Evolutionary conservation across 2,888 invertebrate species (phyloP), one percentile per base, ranked within the genome.

Genomic region (Agonopterix alstromeriana): DNA sequence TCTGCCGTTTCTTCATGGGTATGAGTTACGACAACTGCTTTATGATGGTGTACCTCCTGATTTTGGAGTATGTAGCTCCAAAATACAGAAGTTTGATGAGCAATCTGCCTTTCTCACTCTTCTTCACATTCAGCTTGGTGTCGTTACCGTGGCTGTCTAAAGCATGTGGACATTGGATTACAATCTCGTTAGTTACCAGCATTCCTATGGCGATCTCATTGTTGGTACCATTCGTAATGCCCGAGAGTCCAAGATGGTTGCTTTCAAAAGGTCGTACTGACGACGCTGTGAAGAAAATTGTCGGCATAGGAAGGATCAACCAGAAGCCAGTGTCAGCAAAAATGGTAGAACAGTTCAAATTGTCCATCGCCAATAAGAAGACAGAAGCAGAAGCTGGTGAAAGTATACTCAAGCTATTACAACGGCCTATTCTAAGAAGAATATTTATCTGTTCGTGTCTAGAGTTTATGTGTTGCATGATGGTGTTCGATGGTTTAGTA

Each of bases 201-300:
- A 50, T 76, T 11, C 82, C 82, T 1, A 61, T 83, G 65, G 67
- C 57, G 0, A 48, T 78, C 7, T 55, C 73, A 3, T 8, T 83
- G 36, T 36, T 82, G 2, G 63, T 78, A 8, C 78, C 75, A 8
- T 63, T 77, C 10, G 45, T 81, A 12, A 60, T 82, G 35, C 81
- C 82, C 1, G 84, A 85, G 55, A 85, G 84, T 51, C 77, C 84
- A 9, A 67, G 77, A 45, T 85, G 83, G 83, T 53, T 82, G 8
- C 50, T 83, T 2, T 72, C 76, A 9, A 78, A 73, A 50, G 80
- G 77, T 5, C 65, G 74, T 10, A 53, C 77, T 1, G 69, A 82
- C 27, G 76, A 82, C 3, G 71, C 82, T 2, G 51, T 81, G 0
- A 52, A 65, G 0, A 81, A 71, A 60, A 56, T 79, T 5, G 44